Evolutionary conservation across 2,888 invertebrate species (phyloP).

Genomic region (Tiliacea aurago): DNA sequence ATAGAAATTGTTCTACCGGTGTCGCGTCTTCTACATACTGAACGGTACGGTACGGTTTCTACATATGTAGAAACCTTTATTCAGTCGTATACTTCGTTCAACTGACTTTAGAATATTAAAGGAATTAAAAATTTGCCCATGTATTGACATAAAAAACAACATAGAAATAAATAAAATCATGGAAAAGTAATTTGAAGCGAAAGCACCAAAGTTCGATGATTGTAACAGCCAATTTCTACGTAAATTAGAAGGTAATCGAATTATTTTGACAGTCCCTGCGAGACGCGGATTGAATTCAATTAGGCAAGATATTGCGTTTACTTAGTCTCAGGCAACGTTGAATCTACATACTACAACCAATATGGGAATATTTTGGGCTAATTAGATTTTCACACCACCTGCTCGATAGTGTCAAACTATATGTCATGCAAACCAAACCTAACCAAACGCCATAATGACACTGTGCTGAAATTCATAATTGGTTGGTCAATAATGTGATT

Average conservation of each 20-base stretch:
- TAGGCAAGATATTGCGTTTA: slow-evolving; percentile 58
- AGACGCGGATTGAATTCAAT: slow-evolving; percentile 55
- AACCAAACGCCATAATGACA: not conserved
- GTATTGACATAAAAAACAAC: no score
- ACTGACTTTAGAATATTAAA: not conserved
- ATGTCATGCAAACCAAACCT: not conserved
- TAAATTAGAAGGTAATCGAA: slow-evolving; percentile 55
- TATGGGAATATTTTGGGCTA: slow-evolving; percentile 15
- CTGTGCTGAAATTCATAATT: no score
- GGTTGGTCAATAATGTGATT: no score
- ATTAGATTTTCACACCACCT: slow-evolving; percentile 22
- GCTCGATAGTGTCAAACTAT: not conserved
- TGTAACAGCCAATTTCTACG: slow-evolving; percentile 35
- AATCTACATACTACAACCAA: slow-evolving; percentile 44
- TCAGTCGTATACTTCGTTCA: not conserved
- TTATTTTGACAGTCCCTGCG: slow-evolving; percentile 52
- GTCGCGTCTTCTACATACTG: no score
- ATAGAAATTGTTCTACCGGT: no score
- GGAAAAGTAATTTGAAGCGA: not conserved
- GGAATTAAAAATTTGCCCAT: not conserved
- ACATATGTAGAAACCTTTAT: no score
- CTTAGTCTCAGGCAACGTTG: slow-evolving; percentile 43
- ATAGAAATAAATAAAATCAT: not conserved
- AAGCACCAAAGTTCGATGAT: slow-evolving; percentile 16
- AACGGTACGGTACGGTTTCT: no score